A percentile compares a stretch with the other conserved stretches of the same genome.
Conservation (phyloP, 2,113 vertebrate species). For the Onychostruthus taczanowskii region DNA sequence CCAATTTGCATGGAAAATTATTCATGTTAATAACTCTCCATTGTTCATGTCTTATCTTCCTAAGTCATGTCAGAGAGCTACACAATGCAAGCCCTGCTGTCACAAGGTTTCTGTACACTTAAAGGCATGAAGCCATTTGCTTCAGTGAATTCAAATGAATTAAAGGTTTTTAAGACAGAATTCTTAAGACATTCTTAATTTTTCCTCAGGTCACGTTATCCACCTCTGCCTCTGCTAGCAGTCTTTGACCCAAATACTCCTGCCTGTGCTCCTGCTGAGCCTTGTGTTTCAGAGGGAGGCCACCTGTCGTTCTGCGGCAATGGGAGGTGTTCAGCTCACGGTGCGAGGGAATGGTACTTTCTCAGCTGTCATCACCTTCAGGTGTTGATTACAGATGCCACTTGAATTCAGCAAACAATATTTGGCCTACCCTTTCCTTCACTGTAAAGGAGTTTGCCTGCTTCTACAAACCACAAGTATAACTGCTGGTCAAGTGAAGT, state of each 20-base stretch:
- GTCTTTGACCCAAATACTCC: background rate
- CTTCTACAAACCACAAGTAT: background rate
- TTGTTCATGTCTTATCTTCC: conserved; percentile 45
- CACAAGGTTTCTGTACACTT: background rate
- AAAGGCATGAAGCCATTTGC: background rate
- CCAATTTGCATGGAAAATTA: conserved; percentile 43
- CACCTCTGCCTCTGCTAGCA: background rate
- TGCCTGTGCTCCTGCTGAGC: background rate
- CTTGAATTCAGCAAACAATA: background rate
- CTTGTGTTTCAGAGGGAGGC: background rate
- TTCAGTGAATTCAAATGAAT: background rate
- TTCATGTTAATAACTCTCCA: conserved; percentile 31
- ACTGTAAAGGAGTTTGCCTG: background rate
- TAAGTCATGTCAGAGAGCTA: conserved; percentile 1
- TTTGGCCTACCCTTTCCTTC: background rate
- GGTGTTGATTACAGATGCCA: background rate
- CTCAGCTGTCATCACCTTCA: background rate
- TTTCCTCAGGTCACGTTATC: background rate
- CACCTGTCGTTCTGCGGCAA: rapidly evolving
- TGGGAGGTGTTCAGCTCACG: background rate
- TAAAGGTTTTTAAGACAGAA: background rate
- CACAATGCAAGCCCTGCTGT: background rate
- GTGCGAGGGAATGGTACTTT: background rate
- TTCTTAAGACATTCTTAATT: background rate
- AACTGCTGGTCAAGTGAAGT: background rate